These are phyloP conservation scores for Drosophila ambigua DNA, from an alignment of 1,140 invertebrate species.

Conservation along the genomic window DNA sequence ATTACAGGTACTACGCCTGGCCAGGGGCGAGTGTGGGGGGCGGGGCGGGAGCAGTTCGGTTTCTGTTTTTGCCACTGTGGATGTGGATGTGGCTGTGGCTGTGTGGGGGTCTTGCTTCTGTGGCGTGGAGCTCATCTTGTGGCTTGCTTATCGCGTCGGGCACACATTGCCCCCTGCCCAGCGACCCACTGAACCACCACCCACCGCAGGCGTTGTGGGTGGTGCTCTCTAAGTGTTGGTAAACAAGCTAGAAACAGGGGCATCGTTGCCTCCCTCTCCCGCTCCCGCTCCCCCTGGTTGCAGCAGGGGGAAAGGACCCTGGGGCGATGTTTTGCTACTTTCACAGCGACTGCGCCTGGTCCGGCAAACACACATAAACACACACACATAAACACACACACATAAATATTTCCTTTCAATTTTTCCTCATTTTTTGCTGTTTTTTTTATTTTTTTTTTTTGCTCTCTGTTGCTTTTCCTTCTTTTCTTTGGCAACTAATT, in stretches of 20 bases:
- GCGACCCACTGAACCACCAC: too few species aligned
- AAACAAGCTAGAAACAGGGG: constrained; percentile 70
- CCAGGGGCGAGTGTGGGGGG: too few species aligned
- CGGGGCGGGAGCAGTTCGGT: too few species aligned
- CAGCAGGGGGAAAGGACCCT: constrained; percentile 33
- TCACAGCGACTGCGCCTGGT: constrained; percentile 74
- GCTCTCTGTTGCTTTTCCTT: constrained; percentile 37
- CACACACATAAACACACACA: constrained; percentile 1
- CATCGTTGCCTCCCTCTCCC: neutral
- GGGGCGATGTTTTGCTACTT: constrained; percentile 70
- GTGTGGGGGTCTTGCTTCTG: too few species aligned
- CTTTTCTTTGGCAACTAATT: constrained; percentile 74
- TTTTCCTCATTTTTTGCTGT: constrained; percentile 34
- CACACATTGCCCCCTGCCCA: constrained; percentile 12
- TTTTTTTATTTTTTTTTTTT: neutral
- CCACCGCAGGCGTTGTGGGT: too few species aligned
- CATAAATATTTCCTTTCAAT: constrained; percentile 71
- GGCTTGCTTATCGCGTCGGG: constrained; percentile 41
- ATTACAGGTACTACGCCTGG: too few species aligned
- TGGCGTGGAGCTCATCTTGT: constrained; percentile 5
- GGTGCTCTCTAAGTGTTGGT: constrained; percentile 66
- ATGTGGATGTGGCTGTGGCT: too few species aligned
- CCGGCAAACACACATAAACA: constrained; percentile 10
- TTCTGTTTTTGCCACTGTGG: too few species aligned
- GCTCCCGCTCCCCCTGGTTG: neutral